phyloP scores from a whole-genome alignment of 2,797 vertebrate genomes.

The Perodicticus potto region DNA sequence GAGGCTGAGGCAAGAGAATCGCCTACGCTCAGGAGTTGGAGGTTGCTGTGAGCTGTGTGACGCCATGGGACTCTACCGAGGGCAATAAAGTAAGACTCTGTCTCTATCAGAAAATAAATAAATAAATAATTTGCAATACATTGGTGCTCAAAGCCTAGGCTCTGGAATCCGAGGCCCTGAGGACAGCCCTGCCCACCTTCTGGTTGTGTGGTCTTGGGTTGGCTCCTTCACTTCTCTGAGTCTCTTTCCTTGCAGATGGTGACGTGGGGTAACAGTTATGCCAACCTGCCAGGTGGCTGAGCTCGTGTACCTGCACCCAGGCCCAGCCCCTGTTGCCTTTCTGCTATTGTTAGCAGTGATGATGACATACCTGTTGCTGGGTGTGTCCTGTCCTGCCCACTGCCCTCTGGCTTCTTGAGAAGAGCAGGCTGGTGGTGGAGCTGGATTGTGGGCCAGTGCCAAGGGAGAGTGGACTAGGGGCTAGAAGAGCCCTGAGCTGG shows the following conservation, averaged over 20 bases:
- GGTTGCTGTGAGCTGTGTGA: no score
- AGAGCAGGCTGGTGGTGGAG: not conserved
- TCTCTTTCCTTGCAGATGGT: not conserved
- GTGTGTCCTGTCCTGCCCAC: not conserved
- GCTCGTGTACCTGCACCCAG: not conserved
- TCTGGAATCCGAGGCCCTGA: not conserved
- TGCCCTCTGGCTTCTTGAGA: rapidly evolving
- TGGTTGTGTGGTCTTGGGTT: not conserved
- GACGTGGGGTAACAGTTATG: not conserved
- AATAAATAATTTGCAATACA: not conserved
- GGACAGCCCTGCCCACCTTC: not conserved
- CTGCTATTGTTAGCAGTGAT: not conserved
- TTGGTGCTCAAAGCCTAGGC: not conserved
- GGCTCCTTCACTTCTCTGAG: not conserved
- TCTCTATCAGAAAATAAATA: no score
- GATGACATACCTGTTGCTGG: not conserved
- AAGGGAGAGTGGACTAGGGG: not conserved
- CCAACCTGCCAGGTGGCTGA: not conserved
- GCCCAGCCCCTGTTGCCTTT: not conserved
- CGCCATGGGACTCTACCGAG: no score
- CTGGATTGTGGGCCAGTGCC: not conserved
- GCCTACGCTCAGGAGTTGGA: no score
- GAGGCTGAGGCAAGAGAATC: no score
- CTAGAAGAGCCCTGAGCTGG: not conserved
- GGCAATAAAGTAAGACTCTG: no score